These are phyloP conservation scores for Borostomias antarcticus DNA, from an alignment of 2,797 vertebrate species.

Conservation along the genomic window DNA sequence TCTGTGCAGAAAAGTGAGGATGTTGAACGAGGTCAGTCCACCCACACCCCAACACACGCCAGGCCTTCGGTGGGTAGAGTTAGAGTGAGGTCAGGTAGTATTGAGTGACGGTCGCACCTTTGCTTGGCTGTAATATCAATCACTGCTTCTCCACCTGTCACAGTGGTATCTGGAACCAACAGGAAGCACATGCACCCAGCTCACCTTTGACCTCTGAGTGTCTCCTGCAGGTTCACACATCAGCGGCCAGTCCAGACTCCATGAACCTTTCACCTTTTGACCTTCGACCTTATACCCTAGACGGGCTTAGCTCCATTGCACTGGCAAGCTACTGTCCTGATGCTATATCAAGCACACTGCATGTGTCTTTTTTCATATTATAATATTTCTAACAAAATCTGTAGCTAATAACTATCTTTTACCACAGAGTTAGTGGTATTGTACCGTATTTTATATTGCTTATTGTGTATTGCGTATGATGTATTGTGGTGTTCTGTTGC, in stretches of 20 bases:
- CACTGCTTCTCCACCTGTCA: conserved; percentile 77
- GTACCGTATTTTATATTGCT: no score
- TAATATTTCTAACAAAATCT: no score
- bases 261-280: neutral
- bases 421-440: no score
- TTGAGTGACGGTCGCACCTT: conserved; percentile 26
- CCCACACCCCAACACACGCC: neutral
- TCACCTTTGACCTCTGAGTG: conserved; percentile 47
- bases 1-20: neutral
- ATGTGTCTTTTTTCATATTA: no score
- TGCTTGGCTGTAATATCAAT: conserved; percentile 72
- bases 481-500: no score
- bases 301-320: neutral
- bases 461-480: no score
- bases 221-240: conserved; percentile 33
- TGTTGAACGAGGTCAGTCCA: neutral
- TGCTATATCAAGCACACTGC: no score
- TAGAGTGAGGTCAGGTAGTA: neutral
- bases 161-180: conserved; percentile 86
- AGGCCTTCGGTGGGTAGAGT: neutral
- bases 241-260: conserved; percentile 7
- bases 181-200: conserved; percentile 69
- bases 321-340: neutral
- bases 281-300: conserved; percentile 1
- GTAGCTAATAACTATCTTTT: neutral